A percentile compares a stretch with the other conserved stretches of the same genome.
Evolutionary conservation across 1,140 invertebrate species (phyloP).

Genomic region (Wasmannia auropunctata): DNA sequence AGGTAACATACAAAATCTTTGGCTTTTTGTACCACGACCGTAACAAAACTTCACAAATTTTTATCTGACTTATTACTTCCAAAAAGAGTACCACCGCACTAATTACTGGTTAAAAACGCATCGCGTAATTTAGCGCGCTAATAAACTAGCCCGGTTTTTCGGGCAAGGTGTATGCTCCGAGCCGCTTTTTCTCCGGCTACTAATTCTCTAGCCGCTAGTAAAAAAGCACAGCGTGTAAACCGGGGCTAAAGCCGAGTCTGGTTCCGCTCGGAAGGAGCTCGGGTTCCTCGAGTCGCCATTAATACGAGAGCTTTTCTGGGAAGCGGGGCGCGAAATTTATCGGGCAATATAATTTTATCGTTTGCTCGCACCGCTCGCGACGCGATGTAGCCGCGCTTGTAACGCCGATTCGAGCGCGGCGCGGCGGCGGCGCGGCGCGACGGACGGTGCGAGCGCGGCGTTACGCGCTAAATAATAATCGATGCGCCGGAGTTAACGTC

Average conservation of each 20-base stretch:
- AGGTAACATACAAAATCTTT: not conserved
- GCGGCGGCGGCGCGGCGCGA: too few species aligned
- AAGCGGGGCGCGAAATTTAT: constrained; percentile 58
- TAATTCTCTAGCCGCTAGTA: constrained; percentile 48
- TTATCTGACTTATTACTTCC: not conserved
- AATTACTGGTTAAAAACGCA: constrained; percentile 26
- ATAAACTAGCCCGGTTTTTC: constrained; percentile 46
- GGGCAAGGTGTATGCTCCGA: not conserved
- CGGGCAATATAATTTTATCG: constrained; percentile 61
- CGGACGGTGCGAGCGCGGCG: not conserved
- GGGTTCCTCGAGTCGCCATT: constrained; percentile 42
- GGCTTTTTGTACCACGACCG: not conserved
- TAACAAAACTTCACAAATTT: not conserved
- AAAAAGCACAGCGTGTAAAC: constrained; percentile 55
- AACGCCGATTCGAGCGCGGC: not conserved
- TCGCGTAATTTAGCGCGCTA: constrained; percentile 34
- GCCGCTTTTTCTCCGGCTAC: constrained; percentile 34
- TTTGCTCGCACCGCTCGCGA: not conserved
- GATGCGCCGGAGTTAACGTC: constrained; percentile 51
- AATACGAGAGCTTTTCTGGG: constrained; percentile 57
- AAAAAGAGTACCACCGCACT: not conserved
- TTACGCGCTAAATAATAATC: constrained; percentile 56
- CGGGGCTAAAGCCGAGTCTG: constrained; percentile 34
- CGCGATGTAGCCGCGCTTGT: constrained; percentile 18
- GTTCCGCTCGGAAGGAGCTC: constrained; percentile 50